Conservation (phyloP, 1,140 invertebrate genomes). For the Pseudomyrmex sp. region DNA sequence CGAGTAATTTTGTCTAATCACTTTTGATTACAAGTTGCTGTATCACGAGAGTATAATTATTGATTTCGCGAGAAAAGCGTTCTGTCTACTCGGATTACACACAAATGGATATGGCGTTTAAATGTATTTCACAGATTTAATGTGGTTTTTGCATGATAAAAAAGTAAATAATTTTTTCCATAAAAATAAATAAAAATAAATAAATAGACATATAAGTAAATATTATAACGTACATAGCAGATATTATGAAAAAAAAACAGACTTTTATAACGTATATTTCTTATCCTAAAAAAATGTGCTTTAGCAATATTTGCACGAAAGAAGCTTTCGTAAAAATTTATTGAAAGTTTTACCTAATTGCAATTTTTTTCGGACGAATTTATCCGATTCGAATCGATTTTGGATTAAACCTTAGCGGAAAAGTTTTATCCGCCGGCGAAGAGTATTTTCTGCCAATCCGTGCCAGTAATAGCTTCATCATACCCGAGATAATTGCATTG, state of each 20-base stretch:
- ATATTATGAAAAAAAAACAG: no score
- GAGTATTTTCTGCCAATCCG: conserved; percentile 68
- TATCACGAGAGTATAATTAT: conserved; percentile 26
- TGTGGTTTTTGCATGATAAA: not conserved
- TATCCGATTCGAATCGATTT: conserved; percentile 26
- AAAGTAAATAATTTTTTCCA: not conserved
- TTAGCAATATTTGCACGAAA: not conserved
- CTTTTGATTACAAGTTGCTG: conserved; percentile 8
- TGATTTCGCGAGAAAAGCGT: not conserved
- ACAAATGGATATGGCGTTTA: not conserved
- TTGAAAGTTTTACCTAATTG: not conserved
- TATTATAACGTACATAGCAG: no score
- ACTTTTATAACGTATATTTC: no score
- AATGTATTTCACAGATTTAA: conserved; percentile 6
- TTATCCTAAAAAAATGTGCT: no score
- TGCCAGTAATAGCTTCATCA: conserved; percentile 77
- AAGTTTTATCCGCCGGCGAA: conserved; percentile 63
- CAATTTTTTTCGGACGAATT: conserved; percentile 27
- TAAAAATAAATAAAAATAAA: not conserved
- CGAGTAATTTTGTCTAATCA: conserved; percentile 6
- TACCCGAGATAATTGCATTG: conserved; percentile 69
- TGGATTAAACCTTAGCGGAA: conserved; percentile 41
- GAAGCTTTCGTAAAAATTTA: not conserved
- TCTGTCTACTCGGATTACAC: not conserved
- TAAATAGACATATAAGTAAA: no score